A percentile compares a stretch with the other conserved stretches of the same genome.
phyloP scores from a whole-genome alignment of 2,888 invertebrate genomes.

The Mimas tiliae region DNA sequence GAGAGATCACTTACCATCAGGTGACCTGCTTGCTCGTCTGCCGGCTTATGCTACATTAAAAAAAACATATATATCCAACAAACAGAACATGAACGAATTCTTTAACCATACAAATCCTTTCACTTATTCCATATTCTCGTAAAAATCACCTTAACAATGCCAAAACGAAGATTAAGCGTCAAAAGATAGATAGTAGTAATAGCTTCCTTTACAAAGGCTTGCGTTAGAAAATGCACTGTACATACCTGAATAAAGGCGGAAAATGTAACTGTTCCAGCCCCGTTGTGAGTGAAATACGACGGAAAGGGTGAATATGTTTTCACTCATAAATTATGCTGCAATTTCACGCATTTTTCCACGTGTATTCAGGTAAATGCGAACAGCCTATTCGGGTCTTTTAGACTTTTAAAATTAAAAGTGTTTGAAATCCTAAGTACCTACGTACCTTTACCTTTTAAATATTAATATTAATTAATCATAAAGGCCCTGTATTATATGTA shows the following conservation, averaged over 20 bases:
- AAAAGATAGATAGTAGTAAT: constrained; percentile 43
- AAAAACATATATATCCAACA: not conserved
- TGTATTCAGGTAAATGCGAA: too few relatives aligned
- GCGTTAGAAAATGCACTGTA: constrained; percentile 36
- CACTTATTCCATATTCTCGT: not conserved
- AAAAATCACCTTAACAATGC: constrained; percentile 39
- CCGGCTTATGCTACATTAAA: too few relatives aligned
- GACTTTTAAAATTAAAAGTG: too few relatives aligned
- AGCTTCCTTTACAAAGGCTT: constrained; percentile 39
- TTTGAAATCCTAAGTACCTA: too few relatives aligned
- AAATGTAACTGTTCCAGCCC: constrained; percentile 1
- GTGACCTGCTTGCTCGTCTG: too few relatives aligned
- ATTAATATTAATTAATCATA: too few relatives aligned
- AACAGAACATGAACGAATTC: not conserved
- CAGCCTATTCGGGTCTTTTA: constrained; percentile 5
- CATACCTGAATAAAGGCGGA: constrained; percentile 14
- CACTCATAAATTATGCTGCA: constrained; percentile 43
- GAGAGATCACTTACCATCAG: too few relatives aligned
- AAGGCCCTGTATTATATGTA: too few relatives aligned
- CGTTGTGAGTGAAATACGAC: constrained; percentile 33
- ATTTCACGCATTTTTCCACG: constrained; percentile 25
- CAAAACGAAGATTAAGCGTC: constrained; percentile 41
- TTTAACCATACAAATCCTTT: not conserved
- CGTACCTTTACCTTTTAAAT: too few relatives aligned
- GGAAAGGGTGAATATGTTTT: constrained; percentile 34